Evolutionary conservation across 1,140 invertebrate genomes (phyloP).

Genomic region (Ostrea denselamellosa): DNA sequence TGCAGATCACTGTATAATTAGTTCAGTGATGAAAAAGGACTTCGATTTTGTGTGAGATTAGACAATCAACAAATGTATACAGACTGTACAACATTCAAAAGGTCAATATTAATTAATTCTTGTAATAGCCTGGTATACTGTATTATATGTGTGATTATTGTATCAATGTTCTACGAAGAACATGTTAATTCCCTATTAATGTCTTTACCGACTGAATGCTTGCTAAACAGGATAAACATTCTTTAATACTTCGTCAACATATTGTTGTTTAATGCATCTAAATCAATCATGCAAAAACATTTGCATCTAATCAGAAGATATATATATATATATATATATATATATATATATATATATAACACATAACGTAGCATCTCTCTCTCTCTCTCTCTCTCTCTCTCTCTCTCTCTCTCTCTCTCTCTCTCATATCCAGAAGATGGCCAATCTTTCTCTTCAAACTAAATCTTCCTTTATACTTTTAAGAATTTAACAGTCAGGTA

Average conservation of each 20-base stretch:
- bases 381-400: slow-evolving; percentile 32
- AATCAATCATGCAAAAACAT: no score
- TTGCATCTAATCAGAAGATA: no score
- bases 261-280: no score
- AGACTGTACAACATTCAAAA: neutral
- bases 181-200: no score
- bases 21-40: neutral
- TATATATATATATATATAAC: no score
- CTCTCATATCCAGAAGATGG: neutral
- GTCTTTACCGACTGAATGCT: no score
- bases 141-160: neutral
- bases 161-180: neutral
- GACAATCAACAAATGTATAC: neutral
- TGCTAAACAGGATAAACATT: no score
- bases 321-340: no score
- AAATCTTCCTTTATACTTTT: neutral
- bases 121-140: neutral
- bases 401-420: neutral
- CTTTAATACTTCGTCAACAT: neutral
- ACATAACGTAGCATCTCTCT: no score
- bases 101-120: neutral
- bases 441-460: neutral
- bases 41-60: neutral
- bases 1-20: neutral
- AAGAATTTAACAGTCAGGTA: neutral